A percentile compares a stretch with the other conserved stretches of the same genome.
Conservation (phyloP, 2,888 invertebrate species). For the Eumerus sabulonum region DNA sequence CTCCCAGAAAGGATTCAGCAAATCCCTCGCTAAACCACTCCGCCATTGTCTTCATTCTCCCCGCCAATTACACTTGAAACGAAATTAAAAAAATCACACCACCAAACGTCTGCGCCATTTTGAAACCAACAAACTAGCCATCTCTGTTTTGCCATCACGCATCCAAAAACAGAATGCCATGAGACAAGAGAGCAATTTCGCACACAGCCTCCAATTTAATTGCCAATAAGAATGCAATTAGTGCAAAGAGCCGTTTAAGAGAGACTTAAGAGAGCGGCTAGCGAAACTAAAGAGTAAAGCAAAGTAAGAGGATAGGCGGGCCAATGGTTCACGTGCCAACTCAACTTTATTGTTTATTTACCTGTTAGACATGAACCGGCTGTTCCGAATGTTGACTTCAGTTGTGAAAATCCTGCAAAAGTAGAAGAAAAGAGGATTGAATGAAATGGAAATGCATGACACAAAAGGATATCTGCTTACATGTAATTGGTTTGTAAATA, state of each 20-base stretch:
- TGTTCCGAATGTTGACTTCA: conserved; percentile 76
- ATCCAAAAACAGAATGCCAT: background rate
- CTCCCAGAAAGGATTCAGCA: too few relatives aligned
- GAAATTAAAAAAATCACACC: background rate
- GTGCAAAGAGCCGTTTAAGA: conserved; percentile 22
- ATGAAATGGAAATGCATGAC: background rate
- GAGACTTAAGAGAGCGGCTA: background rate
- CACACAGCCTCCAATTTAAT: conserved; percentile 5
- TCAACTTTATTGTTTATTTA: conserved; percentile 70
- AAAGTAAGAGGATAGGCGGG: too few relatives aligned
- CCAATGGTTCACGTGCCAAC: conserved; percentile 10
- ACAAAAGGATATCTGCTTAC: conserved; percentile 33
- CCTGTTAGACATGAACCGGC: conserved; percentile 75
- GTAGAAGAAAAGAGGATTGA: conserved; percentile 11
- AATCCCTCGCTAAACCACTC: background rate
- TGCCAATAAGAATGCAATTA: conserved; percentile 34
- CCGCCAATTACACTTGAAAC: background rate
- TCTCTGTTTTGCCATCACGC: conserved; percentile 7
- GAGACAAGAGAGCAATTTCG: conserved; percentile 8
- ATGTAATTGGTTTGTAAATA: conserved; percentile 40
- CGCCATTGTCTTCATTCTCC: background rate
- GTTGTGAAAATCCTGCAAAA: conserved; percentile 76
- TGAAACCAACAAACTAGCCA: conserved; percentile 10
- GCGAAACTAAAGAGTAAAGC: too few relatives aligned
- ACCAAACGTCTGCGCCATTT: conserved; percentile 28